phyloP scores from a whole-genome alignment of 1,140 invertebrate species.

The Laupala kohalensis region DNA sequence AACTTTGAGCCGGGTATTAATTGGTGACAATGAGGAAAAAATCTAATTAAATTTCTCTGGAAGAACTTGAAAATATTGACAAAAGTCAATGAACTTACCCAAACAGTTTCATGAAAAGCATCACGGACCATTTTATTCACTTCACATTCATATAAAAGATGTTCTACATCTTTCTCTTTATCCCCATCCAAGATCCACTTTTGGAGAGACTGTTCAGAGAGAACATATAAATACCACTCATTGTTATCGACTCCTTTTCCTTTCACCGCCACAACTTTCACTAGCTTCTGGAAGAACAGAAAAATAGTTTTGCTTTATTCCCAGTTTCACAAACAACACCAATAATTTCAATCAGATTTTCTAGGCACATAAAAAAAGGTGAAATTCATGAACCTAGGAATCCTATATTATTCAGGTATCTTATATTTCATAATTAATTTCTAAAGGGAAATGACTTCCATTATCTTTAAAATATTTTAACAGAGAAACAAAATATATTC shows the following conservation, averaged over 20 bases:
- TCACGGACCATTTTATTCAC: slow-evolving; percentile 45
- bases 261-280: slow-evolving; percentile 35
- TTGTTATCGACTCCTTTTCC: slow-evolving; percentile 27
- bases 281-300: slow-evolving; percentile 38
- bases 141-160: slow-evolving; percentile 47
- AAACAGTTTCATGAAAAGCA: slow-evolving; percentile 19
- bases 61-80: no score
- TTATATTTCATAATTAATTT: no score
- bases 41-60: not conserved
- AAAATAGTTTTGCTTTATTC: no score
- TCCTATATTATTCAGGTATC: no score
- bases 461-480: no score
- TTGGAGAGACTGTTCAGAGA: slow-evolving; percentile 51
- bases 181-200: slow-evolving; percentile 44
- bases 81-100: slow-evolving; percentile 1
- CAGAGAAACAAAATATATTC: no score
- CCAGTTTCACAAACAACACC: slow-evolving; percentile 5
- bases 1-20: no score
- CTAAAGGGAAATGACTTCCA: no score
- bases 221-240: slow-evolving; percentile 43
- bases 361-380: no score
- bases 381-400: no score
- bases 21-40: no score
- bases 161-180: slow-evolving; percentile 32
- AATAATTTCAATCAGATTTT: no score